Conservation (phyloP, 1,140 invertebrate genomes). For the Tribolium madens region DNA sequence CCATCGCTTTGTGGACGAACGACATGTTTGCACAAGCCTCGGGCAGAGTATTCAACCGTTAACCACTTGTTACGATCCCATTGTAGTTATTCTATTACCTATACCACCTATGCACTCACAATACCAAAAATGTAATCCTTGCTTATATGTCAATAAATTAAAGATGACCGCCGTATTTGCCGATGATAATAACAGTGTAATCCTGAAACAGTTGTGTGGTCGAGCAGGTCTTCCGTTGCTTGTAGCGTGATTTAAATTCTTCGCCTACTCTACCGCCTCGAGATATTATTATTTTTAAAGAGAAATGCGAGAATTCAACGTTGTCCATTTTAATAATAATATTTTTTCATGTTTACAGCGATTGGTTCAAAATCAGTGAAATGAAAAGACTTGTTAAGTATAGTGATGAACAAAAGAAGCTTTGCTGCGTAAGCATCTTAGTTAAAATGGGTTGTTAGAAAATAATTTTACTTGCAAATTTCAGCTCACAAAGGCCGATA, state of each 20-base stretch:
- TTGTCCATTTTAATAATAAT: not conserved
- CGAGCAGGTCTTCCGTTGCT: not conserved
- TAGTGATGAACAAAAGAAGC: slow-evolving; percentile 32
- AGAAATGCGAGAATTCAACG: not conserved
- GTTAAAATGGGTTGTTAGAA: slow-evolving; percentile 44
- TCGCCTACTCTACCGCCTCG: not conserved
- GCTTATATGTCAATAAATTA: not conserved
- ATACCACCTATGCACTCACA: not conserved
- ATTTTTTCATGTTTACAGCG: not conserved
- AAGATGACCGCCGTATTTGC: not conserved
- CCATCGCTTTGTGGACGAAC: slow-evolving; percentile 48
- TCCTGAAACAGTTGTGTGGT: not conserved
- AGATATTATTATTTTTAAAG: not conserved
- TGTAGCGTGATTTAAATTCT: not conserved
- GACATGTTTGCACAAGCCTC: slow-evolving; percentile 35
- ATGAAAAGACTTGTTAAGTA: slow-evolving; percentile 10
- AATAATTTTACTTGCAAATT: slow-evolving; percentile 55
- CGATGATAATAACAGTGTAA: not conserved
- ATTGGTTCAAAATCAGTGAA: not conserved
- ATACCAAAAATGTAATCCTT: not conserved
- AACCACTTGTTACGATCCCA: slow-evolving; percentile 35
- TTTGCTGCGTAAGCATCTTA: slow-evolving; percentile 41
- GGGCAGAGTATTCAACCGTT: slow-evolving; percentile 21
- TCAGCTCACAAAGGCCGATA: slow-evolving; percentile 48
- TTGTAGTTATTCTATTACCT: slow-evolving; percentile 13